Percentiles rank a stretch among this genome's conserved stretches.
These are phyloP conservation scores for Leptopilina boulardi DNA, from an alignment of 1,140 invertebrate genomes.

Conservation along the genomic window DNA sequence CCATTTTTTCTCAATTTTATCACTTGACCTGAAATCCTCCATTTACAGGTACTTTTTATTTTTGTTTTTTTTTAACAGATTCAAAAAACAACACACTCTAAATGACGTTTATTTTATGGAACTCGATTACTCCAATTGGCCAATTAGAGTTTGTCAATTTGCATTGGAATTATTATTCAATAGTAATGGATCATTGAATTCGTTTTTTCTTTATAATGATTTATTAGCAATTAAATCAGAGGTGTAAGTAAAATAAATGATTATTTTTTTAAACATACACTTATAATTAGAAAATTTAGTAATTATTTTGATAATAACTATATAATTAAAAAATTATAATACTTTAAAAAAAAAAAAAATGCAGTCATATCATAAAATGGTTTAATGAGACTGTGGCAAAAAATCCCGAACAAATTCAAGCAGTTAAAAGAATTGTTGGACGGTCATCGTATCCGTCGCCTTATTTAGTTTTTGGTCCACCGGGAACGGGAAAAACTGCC, in stretches of 20 bases:
- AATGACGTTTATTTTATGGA: not conserved
- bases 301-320: too few species aligned
- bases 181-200: too few species aligned
- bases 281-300: too few species aligned
- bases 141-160: not conserved
- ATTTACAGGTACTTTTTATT: too few species aligned
- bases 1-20: too few species aligned
- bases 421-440: slow-evolving; percentile 80
- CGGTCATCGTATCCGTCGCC: slow-evolving; percentile 80
- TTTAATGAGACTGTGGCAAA: slow-evolving; percentile 80
- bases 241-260: too few species aligned
- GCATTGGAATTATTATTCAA: not conserved
- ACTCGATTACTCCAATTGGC: not conserved
- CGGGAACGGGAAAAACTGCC: slow-evolving; percentile 88
- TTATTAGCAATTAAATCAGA: too few species aligned
- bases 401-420: slow-evolving; percentile 81
- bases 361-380: slow-evolving; percentile 73
- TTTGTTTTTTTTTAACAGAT: not conserved
- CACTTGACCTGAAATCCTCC: too few species aligned
- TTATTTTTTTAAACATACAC: too few species aligned
- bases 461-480: slow-evolving; percentile 88
- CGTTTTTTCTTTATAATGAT: too few species aligned
- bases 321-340: not conserved
- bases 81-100: not conserved
- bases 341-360: slow-evolving; percentile 37